A percentile compares a stretch with the other conserved stretches of the same genome.
These are phyloP conservation scores for Sorex araneus DNA, from an alignment of 2,113 vertebrate species.

Conservation along the genomic window DNA sequence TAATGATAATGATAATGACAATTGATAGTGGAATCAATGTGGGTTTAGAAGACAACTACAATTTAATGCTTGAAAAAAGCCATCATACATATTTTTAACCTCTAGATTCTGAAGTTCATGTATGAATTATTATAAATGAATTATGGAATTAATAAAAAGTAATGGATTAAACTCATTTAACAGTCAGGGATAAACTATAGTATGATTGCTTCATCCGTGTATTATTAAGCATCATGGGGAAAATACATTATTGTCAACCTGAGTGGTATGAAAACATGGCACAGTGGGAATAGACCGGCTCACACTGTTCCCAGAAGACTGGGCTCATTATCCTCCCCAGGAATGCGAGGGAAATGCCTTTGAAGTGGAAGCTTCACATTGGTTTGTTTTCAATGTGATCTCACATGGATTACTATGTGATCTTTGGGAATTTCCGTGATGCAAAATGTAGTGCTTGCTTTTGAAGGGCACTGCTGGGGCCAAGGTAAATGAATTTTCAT, in stretches of 20 bases:
- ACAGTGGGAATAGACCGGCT: conserved; percentile 53
- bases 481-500: conserved; percentile 39
- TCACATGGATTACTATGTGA: not conserved
- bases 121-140: not conserved
- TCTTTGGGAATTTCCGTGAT: conserved; percentile 68
- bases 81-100: not conserved
- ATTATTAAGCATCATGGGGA: not conserved
- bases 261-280: conserved; percentile 28
- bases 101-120: not conserved
- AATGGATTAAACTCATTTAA: not conserved
- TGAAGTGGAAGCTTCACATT: conserved; percentile 47
- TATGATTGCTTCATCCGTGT: not conserved
- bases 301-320: conserved; percentile 52
- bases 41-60: not conserved
- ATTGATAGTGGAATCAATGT: not conserved
- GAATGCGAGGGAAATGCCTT: conserved; percentile 46
- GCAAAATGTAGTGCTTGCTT: conserved; percentile 39
- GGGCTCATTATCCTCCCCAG: conserved; percentile 57
- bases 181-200: not conserved
- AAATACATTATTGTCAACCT: conserved; percentile 47
- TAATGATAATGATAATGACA: too few species aligned
- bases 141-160: not conserved
- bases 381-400: conserved; percentile 66
- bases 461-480: conserved; percentile 58
- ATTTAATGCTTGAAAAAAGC: not conserved